Percentiles rank a stretch among this genome's conserved stretches.
Conservation (phyloP, 2,113 vertebrate species). For the Pionites leucogaster region DNA sequence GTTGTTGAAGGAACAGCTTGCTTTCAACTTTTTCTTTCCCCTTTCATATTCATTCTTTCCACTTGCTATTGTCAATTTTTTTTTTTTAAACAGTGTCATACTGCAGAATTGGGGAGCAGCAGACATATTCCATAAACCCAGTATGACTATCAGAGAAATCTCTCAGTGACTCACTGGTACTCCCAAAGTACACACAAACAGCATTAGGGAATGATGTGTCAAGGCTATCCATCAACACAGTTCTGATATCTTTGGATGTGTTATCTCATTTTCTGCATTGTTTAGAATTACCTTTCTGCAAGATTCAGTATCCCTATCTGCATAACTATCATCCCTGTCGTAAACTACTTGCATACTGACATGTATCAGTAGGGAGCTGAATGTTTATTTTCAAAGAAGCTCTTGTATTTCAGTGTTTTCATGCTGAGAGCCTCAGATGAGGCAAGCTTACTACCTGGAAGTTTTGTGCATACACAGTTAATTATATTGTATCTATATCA, state of each 20-base stretch:
- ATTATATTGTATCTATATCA: neutral
- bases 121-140: neutral
- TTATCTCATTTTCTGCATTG: neutral
- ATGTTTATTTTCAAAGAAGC: neutral
- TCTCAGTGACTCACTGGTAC: neutral
- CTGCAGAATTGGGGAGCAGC: neutral
- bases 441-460: neutral
- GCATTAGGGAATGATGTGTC: neutral
- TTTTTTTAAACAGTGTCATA: neutral
- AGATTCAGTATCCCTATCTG: neutral
- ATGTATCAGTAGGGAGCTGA: neutral
- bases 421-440: neutral
- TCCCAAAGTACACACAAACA: neutral
- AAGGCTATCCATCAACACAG: neutral
- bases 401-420: neutral
- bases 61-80: neutral
- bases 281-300: neutral
- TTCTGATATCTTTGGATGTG: neutral
- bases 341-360: neutral
- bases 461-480: neutral
- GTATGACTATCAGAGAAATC: neutral
- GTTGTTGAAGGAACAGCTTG: neutral
- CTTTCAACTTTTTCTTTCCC: neutral
- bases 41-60: neutral
- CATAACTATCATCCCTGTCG: neutral